Conservation (phyloP, 2,113 vertebrate species). For the Misgurnus mizolepis region DNA sequence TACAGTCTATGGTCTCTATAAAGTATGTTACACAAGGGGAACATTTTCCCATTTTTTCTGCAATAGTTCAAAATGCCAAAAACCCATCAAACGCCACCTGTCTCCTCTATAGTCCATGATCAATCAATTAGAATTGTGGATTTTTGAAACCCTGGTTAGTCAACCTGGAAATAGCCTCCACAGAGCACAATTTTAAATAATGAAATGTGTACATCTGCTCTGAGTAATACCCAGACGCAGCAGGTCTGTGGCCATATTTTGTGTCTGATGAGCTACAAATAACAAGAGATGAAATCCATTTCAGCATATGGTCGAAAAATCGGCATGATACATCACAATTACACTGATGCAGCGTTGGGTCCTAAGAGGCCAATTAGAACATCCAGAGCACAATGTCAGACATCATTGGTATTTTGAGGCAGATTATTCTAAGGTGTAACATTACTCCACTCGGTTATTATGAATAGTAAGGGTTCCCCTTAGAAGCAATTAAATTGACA, state of each 20-base stretch:
- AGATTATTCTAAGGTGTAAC: constrained; percentile 32
- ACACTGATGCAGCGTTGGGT: constrained; percentile 35
- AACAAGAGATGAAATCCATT: constrained; percentile 32
- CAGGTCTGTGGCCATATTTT: not conserved
- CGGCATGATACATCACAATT: constrained; percentile 53
- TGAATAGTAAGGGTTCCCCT: constrained; percentile 22
- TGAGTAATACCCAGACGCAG: constrained; percentile 1
- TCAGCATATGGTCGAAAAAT: constrained; percentile 41
- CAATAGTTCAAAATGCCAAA: not conserved
- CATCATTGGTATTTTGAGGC: constrained; percentile 39
- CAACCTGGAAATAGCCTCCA: not conserved
- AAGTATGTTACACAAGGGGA: not conserved
- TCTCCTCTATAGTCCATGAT: not conserved
- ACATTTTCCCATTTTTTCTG: not conserved
- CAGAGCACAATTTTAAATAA: constrained; percentile 11
- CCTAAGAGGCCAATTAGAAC: constrained; percentile 48
- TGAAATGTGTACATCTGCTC: constrained; percentile 22
- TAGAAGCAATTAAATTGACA: not conserved
- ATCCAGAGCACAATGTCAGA: constrained; percentile 47
- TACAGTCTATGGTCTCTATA: no score
- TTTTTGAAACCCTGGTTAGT: constrained; percentile 2
- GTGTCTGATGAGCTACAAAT: constrained; percentile 27
- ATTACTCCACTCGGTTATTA: constrained; percentile 24
- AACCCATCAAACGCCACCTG: constrained; percentile 10
- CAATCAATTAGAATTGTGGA: constrained; percentile 10